Conservation (phyloP, 2,797 vertebrate genomes). For the Chloroceryle amazona region DNA sequence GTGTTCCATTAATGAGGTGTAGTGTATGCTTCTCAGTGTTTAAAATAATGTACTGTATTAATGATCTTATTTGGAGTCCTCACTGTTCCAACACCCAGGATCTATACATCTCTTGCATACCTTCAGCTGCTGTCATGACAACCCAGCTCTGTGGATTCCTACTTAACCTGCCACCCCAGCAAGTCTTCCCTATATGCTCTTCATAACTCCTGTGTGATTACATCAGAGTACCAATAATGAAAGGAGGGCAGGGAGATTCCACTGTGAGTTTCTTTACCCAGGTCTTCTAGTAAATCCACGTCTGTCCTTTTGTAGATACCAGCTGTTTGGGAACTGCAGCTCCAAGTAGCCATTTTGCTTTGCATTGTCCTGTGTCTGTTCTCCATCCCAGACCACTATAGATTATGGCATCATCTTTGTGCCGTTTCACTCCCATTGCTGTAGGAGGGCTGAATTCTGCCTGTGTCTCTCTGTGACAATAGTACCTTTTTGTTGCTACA, state of each 20-base stretch:
- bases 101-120: constrained; percentile 66
- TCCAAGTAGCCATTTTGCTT: constrained; percentile 37
- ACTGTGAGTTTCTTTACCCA: constrained; percentile 63
- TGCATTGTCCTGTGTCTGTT: constrained; percentile 18
- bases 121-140: constrained; percentile 74
- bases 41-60: constrained; percentile 27
- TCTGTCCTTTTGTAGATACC: constrained; percentile 35
- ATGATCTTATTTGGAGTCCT: constrained; percentile 43
- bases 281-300: constrained; percentile 28
- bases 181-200: constrained; percentile 62
- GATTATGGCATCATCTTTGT: constrained; percentile 15
- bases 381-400: background rate
- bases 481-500: background rate
- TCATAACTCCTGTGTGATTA: constrained; percentile 52
- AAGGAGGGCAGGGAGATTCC: constrained; percentile 70
- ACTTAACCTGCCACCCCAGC: constrained; percentile 70
- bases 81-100: constrained; percentile 42
- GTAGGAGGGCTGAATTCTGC: background rate
- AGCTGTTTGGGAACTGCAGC: constrained; percentile 11
- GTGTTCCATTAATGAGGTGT: constrained; percentile 13
- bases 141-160: constrained; percentile 67
- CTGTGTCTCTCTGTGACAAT: background rate
- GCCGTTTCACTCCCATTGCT: background rate
- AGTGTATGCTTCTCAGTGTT: constrained; percentile 12
- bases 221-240: constrained; percentile 55